Percentiles rank a stretch among this genome's conserved stretches.
Conservation (phyloP, 2,113 vertebrate species). For the Cyphomyrus discorhynchus region DNA sequence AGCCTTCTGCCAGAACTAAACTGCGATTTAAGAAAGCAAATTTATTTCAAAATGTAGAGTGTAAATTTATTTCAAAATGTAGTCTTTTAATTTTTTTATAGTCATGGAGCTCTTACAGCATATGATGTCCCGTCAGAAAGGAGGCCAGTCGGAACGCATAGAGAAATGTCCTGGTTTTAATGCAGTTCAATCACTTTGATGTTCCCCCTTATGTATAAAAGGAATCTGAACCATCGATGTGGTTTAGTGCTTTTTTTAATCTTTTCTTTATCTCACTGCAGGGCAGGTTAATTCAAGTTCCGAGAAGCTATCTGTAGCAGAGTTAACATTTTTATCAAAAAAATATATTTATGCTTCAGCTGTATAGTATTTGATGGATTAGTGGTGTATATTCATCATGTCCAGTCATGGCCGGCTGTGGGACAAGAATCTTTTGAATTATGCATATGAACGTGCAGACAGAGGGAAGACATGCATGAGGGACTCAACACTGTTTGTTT, state of each 20-base stretch:
- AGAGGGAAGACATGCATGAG: neutral
- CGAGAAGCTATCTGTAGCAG: neutral
- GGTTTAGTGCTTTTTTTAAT: neutral
- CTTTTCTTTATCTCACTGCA: neutral
- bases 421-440: conserved; percentile 15
- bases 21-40: no score
- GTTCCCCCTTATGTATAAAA: neutral
- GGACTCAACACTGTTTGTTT: neutral
- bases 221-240: neutral
- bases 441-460: neutral
- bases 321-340: neutral
- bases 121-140: neutral
- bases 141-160: neutral
- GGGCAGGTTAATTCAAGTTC: neutral
- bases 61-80: no score
- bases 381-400: neutral
- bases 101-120: neutral
- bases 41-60: no score
- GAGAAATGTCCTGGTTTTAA: neutral
- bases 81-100: neutral
- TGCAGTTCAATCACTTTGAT: neutral
- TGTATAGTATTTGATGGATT: neutral
- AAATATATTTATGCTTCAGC: neutral
- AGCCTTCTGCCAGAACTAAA: no score
- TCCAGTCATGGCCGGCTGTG: conserved; percentile 8